phyloP scores from a whole-genome alignment of 2,113 vertebrate species.

The Gambusia holbrooki region DNA sequence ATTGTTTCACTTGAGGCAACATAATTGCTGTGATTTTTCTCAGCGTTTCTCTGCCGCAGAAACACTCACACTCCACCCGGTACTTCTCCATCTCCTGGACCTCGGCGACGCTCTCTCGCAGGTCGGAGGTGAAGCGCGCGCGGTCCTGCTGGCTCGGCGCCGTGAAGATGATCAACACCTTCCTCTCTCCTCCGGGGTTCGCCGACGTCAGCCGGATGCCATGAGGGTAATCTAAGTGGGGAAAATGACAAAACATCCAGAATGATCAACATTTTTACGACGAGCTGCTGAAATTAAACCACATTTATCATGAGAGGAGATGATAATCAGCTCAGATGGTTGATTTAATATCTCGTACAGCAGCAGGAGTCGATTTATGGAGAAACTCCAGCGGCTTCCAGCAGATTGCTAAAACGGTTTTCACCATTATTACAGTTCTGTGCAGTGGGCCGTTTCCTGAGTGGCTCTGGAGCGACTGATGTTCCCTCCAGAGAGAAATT shows the following conservation, averaged over 20 bases:
- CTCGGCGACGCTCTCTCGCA: constrained; percentile 90
- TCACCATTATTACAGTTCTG: no score
- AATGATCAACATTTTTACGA: neutral
- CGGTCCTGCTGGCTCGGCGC: constrained; percentile 93
- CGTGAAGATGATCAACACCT: constrained; percentile 90
- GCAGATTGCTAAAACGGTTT: no score
- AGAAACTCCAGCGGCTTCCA: no score
- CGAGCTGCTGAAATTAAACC: neutral
- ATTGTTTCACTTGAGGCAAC: no score
- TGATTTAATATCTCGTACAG: neutral
- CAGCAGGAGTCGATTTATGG: no score
- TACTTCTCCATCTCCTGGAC: constrained; percentile 97
- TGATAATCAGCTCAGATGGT: neutral
- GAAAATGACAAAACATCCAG: neutral
- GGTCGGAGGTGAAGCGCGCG: constrained; percentile 89
- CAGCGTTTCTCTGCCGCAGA: neutral
- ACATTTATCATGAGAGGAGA: neutral
- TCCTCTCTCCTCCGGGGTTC: constrained; percentile 88
- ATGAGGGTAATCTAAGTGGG: constrained; percentile 87
- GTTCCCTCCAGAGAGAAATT: neutral
- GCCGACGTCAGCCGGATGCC: constrained; percentile 90
- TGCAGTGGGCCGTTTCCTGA: no score
- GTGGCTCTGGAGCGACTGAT: neutral
- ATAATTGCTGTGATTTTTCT: no score
- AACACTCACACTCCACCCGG: constrained; percentile 88